Base-by-base conservation (phyloP, 2,888 invertebrate species). In the Coleophora deauratella region DNA sequence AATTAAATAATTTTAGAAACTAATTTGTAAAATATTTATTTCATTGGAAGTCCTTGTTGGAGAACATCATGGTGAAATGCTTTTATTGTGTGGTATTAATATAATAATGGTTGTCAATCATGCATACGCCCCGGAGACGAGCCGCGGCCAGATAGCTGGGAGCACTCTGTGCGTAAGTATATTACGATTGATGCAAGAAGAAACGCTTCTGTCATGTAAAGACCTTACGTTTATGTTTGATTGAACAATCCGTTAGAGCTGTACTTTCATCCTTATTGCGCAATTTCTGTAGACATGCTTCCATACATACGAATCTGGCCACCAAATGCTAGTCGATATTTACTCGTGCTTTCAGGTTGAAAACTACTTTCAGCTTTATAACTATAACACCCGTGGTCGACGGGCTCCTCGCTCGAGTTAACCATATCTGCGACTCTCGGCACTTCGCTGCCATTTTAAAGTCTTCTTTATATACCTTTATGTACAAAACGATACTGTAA, bases 81-180 rank as follows among this genome's bases (percentile, higher is more conserved):
- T 78, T 78, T 58, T 79, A 73, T 73, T 77, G 64, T 72, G 67
- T 72, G 72, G 66, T 80, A 84, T 82, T 84, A 85, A 84, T 84
- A 68, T 80, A 65, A 78, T 80, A 73, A 82, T 84, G 82, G 81
- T 85, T 85, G 81, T 84, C 82, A 72, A 79, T 84, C 82, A 84
- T 84, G 85, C 85, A 72, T 77, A 76, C 82, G 59, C 52, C 71
- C 68, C 65, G 82, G 82, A 79, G 81, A 59, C 69, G 55, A 53
- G 66, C 66, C 65, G 70, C 73, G 70, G 68, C 73, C 74, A 62
- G 74, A 66, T 68, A 64, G 81, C 80, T 66, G 77, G 67, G 72
- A 67, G 61, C 73, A 62, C 65, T 68, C 69, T 64, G 57, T 61
- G 66, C 66, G 84, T 84, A 80, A 85, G 85, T 84, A 84, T 71